Evolutionary conservation across 2,797 vertebrate genomes (phyloP), one percentile per base, ranked within the genome.

Genomic region (Gallinago nigripennis): DNA sequence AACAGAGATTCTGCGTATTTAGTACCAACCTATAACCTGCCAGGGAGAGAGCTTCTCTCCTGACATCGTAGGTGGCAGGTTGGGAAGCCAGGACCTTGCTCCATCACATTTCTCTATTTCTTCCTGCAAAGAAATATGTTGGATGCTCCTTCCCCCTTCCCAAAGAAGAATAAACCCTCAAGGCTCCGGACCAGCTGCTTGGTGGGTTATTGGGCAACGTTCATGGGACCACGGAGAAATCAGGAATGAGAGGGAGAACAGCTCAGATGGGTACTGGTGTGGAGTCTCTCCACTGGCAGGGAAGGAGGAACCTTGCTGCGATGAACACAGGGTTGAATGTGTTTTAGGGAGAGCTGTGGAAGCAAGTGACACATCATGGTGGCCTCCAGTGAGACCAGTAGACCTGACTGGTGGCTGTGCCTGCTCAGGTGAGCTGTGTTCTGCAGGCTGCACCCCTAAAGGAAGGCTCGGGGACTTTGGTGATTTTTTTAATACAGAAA

Each of bases 51-150:
- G 8, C 23, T 53, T 35, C 68, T 80, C 24, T n/a, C 24, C 23
- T 35, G 1, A 41, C 0, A 0, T 5, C 76, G 33, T 11, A 68
- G 2, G 3, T 68, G 37, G 30, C 50, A 60, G 46, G 37, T 6
- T 88, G 70, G 71, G 58, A 72, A 88, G 35, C n/a, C 51, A 65
- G 51, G 46, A 39, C 68, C 37, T 61, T 1, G 4, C 46, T 60
- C 41, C 20, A 35, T 66, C 88, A 21, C 15, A 3, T 45, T 80
- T 71, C 41, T 54, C 28, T 66, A 18, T 35, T 76, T 21, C 43
- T 37, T 72, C 31, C 37, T 79, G 10, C 46, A 50, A 65, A 57
- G n/a, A 51, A 82, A 24, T 24, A 3, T 3, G 2, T 61, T 57
- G 73, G 33, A n/a, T 54, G 28, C 12, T 75, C 19, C 51, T 61